phyloP scores from a whole-genome alignment of 1,140 invertebrate genomes.

The Brachionus asplanchnoidis region DNA sequence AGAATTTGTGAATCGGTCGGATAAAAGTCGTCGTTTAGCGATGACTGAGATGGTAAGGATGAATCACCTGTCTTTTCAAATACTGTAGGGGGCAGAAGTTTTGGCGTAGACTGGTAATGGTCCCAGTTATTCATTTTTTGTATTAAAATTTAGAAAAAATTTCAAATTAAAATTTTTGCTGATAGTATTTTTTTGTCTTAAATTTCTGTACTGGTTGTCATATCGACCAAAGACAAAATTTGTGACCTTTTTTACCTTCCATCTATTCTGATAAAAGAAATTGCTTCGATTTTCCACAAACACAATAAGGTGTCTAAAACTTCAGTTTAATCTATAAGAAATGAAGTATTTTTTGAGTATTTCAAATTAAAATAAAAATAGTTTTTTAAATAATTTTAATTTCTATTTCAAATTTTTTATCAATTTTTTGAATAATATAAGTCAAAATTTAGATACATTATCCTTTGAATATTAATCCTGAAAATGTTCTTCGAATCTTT shows the following conservation, averaged over 20 bases:
- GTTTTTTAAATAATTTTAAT: too few relatives aligned
- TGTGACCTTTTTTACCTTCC: neutral
- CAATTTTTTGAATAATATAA: too few relatives aligned
- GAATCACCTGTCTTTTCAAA: constrained; percentile 32
- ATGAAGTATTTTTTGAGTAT: too few relatives aligned
- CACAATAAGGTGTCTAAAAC: too few relatives aligned
- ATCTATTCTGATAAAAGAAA: neutral
- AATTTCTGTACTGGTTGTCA: neutral
- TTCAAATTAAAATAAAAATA: too few relatives aligned
- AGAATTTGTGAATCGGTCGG: neutral
- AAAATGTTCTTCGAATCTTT: too few relatives aligned
- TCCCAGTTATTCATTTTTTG: constrained; percentile 9
- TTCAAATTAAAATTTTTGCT: neutral
- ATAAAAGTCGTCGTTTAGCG: neutral
- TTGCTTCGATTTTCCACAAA: too few relatives aligned
- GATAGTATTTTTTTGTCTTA: neutral
- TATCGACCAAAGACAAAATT: neutral
- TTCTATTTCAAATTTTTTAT: too few relatives aligned
- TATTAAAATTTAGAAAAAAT: neutral
- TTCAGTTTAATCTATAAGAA: too few relatives aligned
- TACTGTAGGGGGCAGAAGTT: constrained; percentile 24
- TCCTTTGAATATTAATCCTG: too few relatives aligned
- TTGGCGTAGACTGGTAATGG: constrained; percentile 34
- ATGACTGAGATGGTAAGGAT: neutral
- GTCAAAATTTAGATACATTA: too few relatives aligned